These are phyloP conservation scores for Psilopogon haemacephalus DNA, from an alignment of 2,113 vertebrate species.

Conservation along the genomic window DNA sequence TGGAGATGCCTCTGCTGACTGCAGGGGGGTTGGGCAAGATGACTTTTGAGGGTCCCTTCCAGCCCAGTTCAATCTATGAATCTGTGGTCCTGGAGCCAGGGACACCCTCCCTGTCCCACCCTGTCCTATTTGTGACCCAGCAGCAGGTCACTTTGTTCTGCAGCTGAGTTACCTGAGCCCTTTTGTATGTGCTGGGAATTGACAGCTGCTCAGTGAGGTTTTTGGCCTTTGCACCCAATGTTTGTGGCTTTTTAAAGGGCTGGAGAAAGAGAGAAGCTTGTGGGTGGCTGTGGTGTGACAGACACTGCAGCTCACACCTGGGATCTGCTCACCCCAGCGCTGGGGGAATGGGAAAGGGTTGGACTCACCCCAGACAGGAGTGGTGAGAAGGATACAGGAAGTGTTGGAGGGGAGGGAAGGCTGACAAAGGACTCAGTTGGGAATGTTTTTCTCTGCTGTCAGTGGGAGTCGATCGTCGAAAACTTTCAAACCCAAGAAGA, in stretches of 20 bases:
- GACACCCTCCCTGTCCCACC: no score
- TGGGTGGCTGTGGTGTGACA: background rate
- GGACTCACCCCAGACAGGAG: no score
- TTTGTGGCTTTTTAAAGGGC: background rate
- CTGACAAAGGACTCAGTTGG: background rate
- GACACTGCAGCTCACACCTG: accelerated
- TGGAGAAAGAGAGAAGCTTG: background rate
- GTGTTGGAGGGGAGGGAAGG: background rate
- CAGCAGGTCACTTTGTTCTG: background rate
- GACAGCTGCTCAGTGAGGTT: background rate
- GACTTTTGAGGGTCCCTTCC: no score
- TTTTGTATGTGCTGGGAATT: accelerated
- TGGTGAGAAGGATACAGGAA: background rate
- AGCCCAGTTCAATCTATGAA: no score
- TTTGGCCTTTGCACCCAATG: accelerated
- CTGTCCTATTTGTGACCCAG: background rate
- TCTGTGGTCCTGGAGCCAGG: no score
- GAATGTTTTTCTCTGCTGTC: background rate
- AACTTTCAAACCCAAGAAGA: slow-evolving; percentile 97
- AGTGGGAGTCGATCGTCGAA: slow-evolving; percentile 92
- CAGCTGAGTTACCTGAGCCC: accelerated
- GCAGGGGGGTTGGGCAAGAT: no score
- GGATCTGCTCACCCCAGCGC: accelerated
- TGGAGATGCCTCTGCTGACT: no score
- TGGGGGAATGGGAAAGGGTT: accelerated